These are phyloP conservation scores for Berghia stephanieae DNA, from an alignment of 1,140 invertebrate species.

Conservation along the genomic window DNA sequence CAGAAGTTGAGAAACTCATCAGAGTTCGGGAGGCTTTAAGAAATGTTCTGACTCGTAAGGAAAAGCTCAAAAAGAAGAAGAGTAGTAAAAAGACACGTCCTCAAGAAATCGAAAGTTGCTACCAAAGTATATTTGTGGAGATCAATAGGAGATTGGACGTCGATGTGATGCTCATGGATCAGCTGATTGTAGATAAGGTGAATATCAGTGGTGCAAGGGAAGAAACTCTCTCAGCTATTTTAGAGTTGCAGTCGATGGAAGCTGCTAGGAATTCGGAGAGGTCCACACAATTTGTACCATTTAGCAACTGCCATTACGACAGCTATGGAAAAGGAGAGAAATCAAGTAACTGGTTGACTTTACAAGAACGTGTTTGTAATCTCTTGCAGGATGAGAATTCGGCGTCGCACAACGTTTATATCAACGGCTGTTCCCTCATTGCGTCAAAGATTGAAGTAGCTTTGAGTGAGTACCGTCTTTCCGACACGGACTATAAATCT, in stretches of 20 bases:
- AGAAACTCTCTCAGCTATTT: slow-evolving; percentile 8
- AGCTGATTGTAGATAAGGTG: slow-evolving; percentile 11
- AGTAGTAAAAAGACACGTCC: slow-evolving; percentile 9
- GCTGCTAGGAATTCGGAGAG: slow-evolving; percentile 6
- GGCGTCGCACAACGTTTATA: neutral
- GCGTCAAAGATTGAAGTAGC: slow-evolving; percentile 11
- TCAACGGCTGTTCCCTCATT: slow-evolving; percentile 1
- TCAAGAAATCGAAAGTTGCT: slow-evolving; percentile 9
- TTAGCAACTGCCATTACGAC: slow-evolving; percentile 6
- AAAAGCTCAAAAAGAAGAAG: slow-evolving; percentile 14
- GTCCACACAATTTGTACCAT: slow-evolving; percentile 24
- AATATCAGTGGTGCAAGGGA: slow-evolving; percentile 23
- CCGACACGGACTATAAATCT: too few species aligned
- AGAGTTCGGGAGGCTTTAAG: slow-evolving; percentile 22
- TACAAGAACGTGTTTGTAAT: slow-evolving; percentile 24
- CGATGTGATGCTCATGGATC: neutral
- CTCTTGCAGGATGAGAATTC: neutral
- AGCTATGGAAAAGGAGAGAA: neutral
- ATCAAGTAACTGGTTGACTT: slow-evolving; percentile 17
- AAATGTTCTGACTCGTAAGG: slow-evolving; percentile 15
- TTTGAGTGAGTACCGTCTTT: slow-evolving; percentile 21
- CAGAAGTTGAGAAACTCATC: slow-evolving; percentile 4
- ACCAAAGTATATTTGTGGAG: slow-evolving; percentile 29
- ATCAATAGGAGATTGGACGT: neutral
- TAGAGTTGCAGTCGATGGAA: slow-evolving; percentile 11